Percentiles rank a stretch among this genome's conserved stretches.
Conservation (phyloP, 2,113 vertebrate species). For the Paratilapia polleni region DNA sequence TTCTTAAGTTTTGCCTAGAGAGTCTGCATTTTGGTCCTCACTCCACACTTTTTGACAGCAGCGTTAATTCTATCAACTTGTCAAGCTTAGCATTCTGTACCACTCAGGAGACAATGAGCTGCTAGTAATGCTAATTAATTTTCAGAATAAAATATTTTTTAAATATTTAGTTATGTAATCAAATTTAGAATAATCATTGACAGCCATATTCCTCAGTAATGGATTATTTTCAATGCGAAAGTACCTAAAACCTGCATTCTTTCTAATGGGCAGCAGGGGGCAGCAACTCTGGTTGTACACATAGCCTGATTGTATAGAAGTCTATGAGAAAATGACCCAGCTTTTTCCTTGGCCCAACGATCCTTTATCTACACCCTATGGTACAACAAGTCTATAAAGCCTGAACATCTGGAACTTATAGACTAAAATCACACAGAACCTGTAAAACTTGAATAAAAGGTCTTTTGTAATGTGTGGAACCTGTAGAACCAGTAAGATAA, state of each 20-base stretch:
- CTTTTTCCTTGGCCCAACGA: background rate
- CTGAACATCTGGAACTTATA: background rate
- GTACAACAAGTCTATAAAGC: background rate
- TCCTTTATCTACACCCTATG: too few species aligned
- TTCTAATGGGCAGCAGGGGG: background rate
- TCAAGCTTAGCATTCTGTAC: background rate
- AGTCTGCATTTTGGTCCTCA: too few species aligned
- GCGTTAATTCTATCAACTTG: background rate
- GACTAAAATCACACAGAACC: background rate
- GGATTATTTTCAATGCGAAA: background rate
- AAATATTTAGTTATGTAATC: background rate
- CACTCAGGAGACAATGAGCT: background rate
- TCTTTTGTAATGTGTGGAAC: background rate
- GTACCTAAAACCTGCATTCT: background rate
- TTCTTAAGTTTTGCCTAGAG: too few species aligned
- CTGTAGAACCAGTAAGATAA: background rate
- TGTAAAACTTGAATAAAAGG: conserved; percentile 8
- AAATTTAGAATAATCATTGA: background rate
- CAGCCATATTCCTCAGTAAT: background rate
- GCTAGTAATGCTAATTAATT: background rate
- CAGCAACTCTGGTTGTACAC: background rate
- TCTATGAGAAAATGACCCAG: background rate
- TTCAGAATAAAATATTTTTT: background rate
- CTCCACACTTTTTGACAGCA: too few species aligned
- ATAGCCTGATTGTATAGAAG: background rate